phyloP scores from a whole-genome alignment of 2,797 vertebrate species.

The Xiphophorus birchmanni region DNA sequence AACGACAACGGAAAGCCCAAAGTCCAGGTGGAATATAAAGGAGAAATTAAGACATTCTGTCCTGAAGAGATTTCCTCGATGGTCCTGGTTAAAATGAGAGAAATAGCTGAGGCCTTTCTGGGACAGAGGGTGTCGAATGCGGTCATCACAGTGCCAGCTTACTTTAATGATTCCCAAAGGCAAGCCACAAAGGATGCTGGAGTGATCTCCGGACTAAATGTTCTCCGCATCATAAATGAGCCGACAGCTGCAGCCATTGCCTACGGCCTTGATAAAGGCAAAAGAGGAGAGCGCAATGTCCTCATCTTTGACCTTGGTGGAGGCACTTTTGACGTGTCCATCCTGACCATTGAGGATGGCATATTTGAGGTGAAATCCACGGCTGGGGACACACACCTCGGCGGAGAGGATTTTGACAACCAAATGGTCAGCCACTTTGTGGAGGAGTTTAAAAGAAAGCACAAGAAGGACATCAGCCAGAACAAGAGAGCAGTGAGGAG shows the following conservation, averaged over 20 bases:
- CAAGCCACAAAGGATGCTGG: slow-evolving; percentile 93
- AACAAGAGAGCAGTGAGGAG: slow-evolving; percentile 91
- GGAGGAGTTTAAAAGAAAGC: slow-evolving; percentile 92
- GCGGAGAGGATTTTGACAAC: slow-evolving; percentile 93
- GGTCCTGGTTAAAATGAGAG: slow-evolving; percentile 94
- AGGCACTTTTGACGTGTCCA: slow-evolving; percentile 93
- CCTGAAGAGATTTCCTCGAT: slow-evolving; percentile 94
- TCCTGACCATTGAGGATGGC: slow-evolving; percentile 92
- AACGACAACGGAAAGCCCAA: slow-evolving; percentile 87
- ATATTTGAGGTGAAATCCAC: slow-evolving; percentile 96
- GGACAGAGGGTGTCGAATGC: slow-evolving; percentile 89
- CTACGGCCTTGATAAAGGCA: slow-evolving; percentile 91
- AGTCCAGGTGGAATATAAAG: slow-evolving; percentile 92
- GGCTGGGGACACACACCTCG: slow-evolving; percentile 91
- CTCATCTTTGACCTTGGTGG: slow-evolving; percentile 94
- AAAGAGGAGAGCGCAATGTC: slow-evolving; percentile 86
- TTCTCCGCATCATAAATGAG: slow-evolving; percentile 92
- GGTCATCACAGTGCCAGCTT: slow-evolving; percentile 92
- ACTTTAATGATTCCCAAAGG: slow-evolving; percentile 94
- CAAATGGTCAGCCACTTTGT: slow-evolving; percentile 92
- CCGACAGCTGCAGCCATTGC: slow-evolving; percentile 93
- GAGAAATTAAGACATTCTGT: slow-evolving; percentile 87
- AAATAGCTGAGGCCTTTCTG: slow-evolving; percentile 90
- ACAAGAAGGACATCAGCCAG: slow-evolving; percentile 89
- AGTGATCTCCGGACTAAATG: slow-evolving; percentile 90